Conservation (phyloP, 2,113 vertebrate species). For the Aythya baeri region DNA sequence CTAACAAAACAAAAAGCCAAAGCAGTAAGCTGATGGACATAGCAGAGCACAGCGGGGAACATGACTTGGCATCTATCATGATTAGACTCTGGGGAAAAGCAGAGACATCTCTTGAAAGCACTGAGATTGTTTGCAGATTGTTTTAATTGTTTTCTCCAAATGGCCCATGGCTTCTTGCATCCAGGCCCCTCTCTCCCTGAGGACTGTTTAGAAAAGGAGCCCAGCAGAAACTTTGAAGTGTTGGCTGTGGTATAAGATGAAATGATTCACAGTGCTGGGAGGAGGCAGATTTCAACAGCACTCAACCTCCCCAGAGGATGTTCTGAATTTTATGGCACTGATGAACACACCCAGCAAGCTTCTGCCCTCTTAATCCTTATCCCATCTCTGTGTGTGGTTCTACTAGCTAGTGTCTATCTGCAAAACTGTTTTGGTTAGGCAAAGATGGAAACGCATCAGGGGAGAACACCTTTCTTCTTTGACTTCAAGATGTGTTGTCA, state of each 20-base stretch:
- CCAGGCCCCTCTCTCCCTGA: not conserved
- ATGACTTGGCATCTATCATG: not conserved
- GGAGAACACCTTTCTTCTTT: not conserved
- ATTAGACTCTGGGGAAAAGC: not conserved
- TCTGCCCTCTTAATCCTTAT: not conserved
- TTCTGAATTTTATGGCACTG: not conserved
- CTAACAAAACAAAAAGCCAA: not conserved
- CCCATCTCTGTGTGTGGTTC: not conserved
- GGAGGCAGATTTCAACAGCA: not conserved
- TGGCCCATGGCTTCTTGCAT: not conserved
- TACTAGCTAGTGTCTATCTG: not conserved
- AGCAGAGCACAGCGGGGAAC: not conserved
- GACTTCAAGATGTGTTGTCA: not conserved
- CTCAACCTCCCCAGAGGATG: not conserved
- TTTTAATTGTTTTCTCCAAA: not conserved
- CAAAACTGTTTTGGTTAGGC: not conserved
- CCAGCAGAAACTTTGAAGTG: not conserved
- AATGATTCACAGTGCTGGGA: not conserved
- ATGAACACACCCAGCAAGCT: not conserved
- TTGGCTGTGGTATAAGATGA: not conserved
- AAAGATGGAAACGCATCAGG: accelerated
- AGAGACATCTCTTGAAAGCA: not conserved
- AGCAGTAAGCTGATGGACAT: not conserved
- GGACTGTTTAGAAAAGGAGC: not conserved
- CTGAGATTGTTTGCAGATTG: not conserved